These are phyloP conservation scores for Tethea ocularis DNA, from an alignment of 2,888 invertebrate genomes.

Conservation along the genomic window DNA sequence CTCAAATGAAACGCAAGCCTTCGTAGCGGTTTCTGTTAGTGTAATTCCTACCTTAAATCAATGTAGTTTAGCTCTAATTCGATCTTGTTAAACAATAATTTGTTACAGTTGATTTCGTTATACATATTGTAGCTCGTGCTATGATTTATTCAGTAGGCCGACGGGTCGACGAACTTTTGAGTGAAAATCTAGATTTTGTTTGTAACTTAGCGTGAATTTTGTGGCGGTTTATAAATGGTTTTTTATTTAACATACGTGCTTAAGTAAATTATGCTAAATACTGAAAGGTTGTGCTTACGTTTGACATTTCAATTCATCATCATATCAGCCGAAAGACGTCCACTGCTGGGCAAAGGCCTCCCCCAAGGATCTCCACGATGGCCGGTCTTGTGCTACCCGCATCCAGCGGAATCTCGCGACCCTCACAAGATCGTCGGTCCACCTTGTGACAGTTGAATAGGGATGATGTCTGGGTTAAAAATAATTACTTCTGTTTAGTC, in stretches of 20 bases:
- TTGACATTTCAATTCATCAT: too few relatives aligned
- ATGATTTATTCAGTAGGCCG: slow-evolving; percentile 36
- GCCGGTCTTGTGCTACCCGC: too few relatives aligned
- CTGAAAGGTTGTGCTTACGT: too few relatives aligned
- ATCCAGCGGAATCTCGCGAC: too few relatives aligned
- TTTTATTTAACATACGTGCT: neutral
- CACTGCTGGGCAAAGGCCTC: too few relatives aligned
- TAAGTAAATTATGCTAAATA: too few relatives aligned
- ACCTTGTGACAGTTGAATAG: too few relatives aligned
- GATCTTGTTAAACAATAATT: slow-evolving; percentile 2
- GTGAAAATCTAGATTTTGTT: slow-evolving; percentile 3
- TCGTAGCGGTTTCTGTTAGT: neutral
- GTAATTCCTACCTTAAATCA: neutral
- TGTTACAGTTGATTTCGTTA: slow-evolving; percentile 26
- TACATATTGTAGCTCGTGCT: slow-evolving; percentile 14
- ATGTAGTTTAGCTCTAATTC: slow-evolving; percentile 1
- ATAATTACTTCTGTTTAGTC: too few relatives aligned
- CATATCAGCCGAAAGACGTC: too few relatives aligned
- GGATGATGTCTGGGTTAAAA: too few relatives aligned
- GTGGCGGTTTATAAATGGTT: neutral
- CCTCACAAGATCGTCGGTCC: too few relatives aligned
- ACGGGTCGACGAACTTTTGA: slow-evolving; percentile 30
- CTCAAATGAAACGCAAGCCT: neutral
- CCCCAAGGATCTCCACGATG: too few relatives aligned
- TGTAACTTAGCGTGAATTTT: neutral